Conservation (phyloP, 1,140 invertebrate genomes). For the Caenorhabditis inopinata region DNA sequence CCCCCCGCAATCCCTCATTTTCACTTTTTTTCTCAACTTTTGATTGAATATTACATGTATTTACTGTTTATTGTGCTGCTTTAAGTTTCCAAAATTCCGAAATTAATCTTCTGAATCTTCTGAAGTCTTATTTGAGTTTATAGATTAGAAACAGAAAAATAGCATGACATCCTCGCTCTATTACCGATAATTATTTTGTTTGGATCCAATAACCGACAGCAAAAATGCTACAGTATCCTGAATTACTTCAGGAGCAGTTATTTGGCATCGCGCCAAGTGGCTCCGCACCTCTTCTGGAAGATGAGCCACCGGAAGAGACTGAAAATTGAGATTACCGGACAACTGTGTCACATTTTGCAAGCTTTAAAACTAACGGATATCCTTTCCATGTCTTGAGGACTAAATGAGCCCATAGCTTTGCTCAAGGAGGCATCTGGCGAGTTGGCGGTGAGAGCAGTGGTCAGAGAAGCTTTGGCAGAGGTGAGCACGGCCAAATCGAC, state of each 20-base stretch:
- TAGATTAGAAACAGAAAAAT: too few species aligned
- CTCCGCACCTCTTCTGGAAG: not conserved
- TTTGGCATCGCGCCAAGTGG: slow-evolving; percentile 14
- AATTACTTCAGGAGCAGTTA: not conserved
- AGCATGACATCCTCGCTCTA: too few species aligned
- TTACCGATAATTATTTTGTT: not conserved
- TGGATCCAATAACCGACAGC: not conserved
- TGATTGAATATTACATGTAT: not conserved
- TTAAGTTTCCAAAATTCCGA: too few species aligned
- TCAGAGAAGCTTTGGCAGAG: not conserved
- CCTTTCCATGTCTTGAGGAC: not conserved
- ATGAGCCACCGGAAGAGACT: not conserved
- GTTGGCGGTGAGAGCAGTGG: not conserved
- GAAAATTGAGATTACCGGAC: not conserved
- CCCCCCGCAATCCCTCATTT: not conserved
- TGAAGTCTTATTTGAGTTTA: too few species aligned
- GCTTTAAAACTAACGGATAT: not conserved
- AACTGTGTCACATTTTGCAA: too few species aligned
- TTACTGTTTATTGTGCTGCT: not conserved
- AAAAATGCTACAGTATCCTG: not conserved
- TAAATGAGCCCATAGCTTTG: slow-evolving; percentile 7
- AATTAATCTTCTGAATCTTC: not conserved
- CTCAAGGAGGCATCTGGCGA: not conserved
- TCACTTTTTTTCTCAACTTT: not conserved
- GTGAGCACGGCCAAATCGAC: not conserved